Evolutionary conservation across 2,797 vertebrate genomes (phyloP).

Genomic region (Smutsia temminckii): DNA sequence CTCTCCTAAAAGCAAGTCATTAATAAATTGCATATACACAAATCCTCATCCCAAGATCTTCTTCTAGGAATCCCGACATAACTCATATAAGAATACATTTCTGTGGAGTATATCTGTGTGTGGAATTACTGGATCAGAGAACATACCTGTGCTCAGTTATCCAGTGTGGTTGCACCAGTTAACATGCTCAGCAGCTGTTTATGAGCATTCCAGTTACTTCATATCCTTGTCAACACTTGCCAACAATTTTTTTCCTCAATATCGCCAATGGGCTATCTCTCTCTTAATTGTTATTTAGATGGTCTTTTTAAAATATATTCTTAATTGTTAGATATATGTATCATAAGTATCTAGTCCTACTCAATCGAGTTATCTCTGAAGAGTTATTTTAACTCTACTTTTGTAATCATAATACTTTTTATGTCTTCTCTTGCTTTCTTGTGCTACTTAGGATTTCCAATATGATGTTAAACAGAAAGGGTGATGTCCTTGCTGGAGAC

Average conservation of each 20-base stretch:
- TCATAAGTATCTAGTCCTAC: neutral
- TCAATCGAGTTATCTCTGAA: neutral
- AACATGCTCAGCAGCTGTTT: accelerated
- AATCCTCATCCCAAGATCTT: neutral
- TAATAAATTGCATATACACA: neutral
- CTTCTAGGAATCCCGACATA: neutral
- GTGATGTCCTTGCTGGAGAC: neutral
- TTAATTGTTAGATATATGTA: neutral
- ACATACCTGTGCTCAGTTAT: neutral
- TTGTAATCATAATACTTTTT: neutral
- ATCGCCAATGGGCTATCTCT: neutral
- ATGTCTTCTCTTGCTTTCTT: neutral
- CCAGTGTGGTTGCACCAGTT: too few relatives aligned
- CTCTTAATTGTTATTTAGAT: neutral
- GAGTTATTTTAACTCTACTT: neutral
- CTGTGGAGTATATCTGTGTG: neutral
- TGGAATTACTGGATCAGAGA: neutral
- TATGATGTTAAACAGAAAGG: neutral
- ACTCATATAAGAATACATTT: neutral
- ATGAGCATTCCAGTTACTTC: neutral
- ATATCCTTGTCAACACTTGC: neutral
- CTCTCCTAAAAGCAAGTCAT: neutral
- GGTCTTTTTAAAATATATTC: neutral
- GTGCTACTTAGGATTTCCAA: neutral
- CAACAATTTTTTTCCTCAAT: neutral